Evolutionary conservation across 2,797 vertebrate genomes (phyloP), one percentile per base, ranked within the genome.

Genomic region (Peromyscus melanophrys): DNA sequence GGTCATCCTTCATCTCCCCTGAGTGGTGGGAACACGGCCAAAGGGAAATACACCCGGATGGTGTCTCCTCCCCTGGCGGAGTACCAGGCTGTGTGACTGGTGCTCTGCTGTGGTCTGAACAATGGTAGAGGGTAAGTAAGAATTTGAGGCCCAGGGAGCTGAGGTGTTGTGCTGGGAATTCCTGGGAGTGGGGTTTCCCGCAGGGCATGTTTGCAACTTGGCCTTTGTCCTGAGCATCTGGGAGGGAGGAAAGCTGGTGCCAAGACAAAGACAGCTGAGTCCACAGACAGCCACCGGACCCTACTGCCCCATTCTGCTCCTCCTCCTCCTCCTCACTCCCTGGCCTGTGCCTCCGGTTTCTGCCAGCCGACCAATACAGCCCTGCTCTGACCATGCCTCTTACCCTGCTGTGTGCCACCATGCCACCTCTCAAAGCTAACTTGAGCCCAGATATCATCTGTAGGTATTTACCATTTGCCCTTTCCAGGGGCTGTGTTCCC

Each of bases 1-100:
- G 19, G 31, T 19, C 34, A 0, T 29, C 2, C 0, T 2, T 3
- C 25, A 49, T 29, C 43, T 73, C 86, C 29, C 11, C 11, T 6
- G 55, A n/a, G 25, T 31, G 25, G 52, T 19, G n/a, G 52, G 85
- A 31, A 40, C 16, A 0, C 29, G 27, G 65, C n/a, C 37, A 29
- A 40, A 29, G 34, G 67, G 49, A 73, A 57, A 57, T 57, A n/a
- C n/a, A 21, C 9, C 43, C 21, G 52, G 46, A 52, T 86, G 84
- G 46, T 37, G 21, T 63, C 84, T 86, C 49, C 43, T 71, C 34
- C n/a, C 49, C 4, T 80, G 17, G 34, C 23, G 55, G 85, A 29
- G 23, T 17, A 37, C 65, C n/a, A 57, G 85, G n/a, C 67, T 23
- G 46, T 23, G 46, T 69, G 84, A 71, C 34, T 55, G 14, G 13